Percentiles rank a stretch among this genome's conserved stretches.
These are phyloP conservation scores for Vollenhovia emeryi DNA, from an alignment of 1,140 invertebrate species.

Conservation along the genomic window DNA sequence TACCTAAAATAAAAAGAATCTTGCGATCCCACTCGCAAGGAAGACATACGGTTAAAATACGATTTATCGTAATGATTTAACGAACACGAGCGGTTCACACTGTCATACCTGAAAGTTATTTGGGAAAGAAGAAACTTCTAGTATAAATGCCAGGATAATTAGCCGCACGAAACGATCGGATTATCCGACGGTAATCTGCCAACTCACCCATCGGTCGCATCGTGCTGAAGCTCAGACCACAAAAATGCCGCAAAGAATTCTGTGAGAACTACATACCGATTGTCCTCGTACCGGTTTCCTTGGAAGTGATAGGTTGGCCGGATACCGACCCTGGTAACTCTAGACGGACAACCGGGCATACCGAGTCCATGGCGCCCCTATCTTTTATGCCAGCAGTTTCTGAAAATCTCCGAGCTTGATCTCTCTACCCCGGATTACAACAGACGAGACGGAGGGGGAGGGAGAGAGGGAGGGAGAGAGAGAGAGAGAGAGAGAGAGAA, in stretches of 20 bases:
- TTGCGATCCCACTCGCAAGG: background rate
- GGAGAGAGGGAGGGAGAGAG: background rate
- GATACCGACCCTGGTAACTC: slow-evolving; percentile 78
- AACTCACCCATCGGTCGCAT: background rate
- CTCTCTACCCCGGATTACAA: slow-evolving; percentile 63
- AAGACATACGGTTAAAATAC: background rate
- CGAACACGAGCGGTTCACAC: no score
- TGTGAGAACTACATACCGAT: slow-evolving; percentile 54
- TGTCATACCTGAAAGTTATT: background rate
- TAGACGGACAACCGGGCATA: slow-evolving; percentile 77
- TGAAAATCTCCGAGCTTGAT: slow-evolving; percentile 82
- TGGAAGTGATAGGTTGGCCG: slow-evolving; percentile 51
- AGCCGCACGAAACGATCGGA: background rate
- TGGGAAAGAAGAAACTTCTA: background rate
- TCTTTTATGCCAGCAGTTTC: slow-evolving; percentile 81
- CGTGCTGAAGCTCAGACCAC: background rate
- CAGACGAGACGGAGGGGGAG: background rate
- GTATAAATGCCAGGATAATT: background rate
- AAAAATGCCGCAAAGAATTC: slow-evolving; percentile 37
- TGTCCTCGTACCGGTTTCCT: slow-evolving; percentile 34
- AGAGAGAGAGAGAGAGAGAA: background rate
- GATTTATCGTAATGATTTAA: no score
- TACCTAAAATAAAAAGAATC: background rate
- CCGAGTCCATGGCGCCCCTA: slow-evolving; percentile 79
- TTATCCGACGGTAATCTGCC: slow-evolving; percentile 28